phyloP scores from a whole-genome alignment of 2,888 invertebrate genomes.

The Aleiodes leptofemur region DNA sequence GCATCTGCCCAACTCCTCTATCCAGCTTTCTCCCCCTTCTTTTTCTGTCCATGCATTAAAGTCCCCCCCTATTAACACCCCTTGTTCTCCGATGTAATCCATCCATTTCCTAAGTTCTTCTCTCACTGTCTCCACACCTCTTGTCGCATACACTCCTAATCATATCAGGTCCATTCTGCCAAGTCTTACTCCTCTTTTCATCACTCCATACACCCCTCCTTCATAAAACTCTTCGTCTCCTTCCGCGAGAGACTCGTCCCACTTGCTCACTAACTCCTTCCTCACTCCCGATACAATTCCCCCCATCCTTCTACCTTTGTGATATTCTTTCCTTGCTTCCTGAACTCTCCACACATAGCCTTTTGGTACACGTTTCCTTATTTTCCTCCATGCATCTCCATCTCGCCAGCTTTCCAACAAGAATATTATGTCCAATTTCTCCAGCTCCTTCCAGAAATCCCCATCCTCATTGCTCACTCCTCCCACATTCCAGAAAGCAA shows the following conservation, averaged over 20 bases:
- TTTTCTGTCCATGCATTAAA: no score
- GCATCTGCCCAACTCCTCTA: no score
- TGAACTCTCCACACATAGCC: not conserved
- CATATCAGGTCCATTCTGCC: not conserved
- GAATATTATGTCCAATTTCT: not conserved
- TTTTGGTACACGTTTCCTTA: not conserved
- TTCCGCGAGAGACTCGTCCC: not conserved
- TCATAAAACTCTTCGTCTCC: not conserved
- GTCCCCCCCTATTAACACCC: no score
- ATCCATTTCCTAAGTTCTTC: not conserved
- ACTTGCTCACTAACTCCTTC: no score
- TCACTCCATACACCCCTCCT: constrained; percentile 1
- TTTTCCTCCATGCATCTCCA: not conserved
- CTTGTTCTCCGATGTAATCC: no score
- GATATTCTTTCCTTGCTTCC: not conserved
- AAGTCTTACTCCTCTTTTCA: not conserved
- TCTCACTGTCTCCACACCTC: not conserved
- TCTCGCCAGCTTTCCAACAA: not conserved
- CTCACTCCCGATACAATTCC: not conserved
- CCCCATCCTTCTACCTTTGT: not conserved
- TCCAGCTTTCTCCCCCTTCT: no score
- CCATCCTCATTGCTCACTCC: constrained; percentile 9
- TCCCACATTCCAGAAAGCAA: no score
- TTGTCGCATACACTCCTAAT: not conserved
- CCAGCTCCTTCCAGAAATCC: constrained; percentile 1